Percentiles rank a stretch among this genome's conserved stretches.
These are phyloP conservation scores for Aplysia californica DNA, from an alignment of 1,140 invertebrate species.

Conservation along the genomic window DNA sequence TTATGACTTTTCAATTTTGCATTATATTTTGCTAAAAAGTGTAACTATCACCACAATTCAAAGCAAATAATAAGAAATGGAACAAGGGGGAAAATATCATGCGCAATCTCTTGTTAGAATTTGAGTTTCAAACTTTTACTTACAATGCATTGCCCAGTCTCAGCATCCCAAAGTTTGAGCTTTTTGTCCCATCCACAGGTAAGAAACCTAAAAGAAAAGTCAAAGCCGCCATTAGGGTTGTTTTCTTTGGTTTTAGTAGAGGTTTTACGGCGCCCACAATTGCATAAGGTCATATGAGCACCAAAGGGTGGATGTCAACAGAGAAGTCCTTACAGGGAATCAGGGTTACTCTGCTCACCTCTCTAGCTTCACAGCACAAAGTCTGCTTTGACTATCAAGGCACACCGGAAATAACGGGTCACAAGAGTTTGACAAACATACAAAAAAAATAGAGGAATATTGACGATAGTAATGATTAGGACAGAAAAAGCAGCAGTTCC, in stretches of 20 bases:
- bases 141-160: constrained; percentile 44
- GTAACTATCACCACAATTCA: not conserved
- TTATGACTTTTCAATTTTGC: not conserved
- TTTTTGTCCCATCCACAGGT: constrained; percentile 63
- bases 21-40: not conserved
- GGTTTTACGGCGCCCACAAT: not conserved
- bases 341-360: no score
- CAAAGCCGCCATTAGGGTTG: not conserved
- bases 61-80: not conserved
- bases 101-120: no score
- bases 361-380: no score
- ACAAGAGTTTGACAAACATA: no score
- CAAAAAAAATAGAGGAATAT: no score
- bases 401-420: no score
- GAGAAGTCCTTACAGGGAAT: not conserved
- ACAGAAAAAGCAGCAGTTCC: no score
- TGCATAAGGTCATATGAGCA: not conserved
- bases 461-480: no score
- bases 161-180: constrained; percentile 57
- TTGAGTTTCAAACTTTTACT: not conserved
- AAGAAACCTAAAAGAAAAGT: constrained; percentile 29
- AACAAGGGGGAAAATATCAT: not conserved
- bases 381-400: no score
- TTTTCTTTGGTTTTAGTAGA: no score
- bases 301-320: not conserved